Conservation (phyloP, 2,113 vertebrate species). For the Zingel zingel region DNA sequence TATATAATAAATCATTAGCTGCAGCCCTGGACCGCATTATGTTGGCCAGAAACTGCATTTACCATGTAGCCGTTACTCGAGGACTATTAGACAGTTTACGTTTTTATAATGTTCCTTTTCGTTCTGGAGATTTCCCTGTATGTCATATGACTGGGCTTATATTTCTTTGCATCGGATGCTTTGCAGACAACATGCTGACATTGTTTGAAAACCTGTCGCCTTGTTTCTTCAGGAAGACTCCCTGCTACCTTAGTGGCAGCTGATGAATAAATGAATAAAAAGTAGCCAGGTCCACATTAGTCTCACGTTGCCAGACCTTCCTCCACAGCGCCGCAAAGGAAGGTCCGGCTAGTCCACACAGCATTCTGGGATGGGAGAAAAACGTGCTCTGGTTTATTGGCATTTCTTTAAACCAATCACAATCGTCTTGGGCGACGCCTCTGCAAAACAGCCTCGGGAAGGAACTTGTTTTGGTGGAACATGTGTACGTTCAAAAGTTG, state of each 20-base stretch:
- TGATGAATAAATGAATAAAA: too few species aligned
- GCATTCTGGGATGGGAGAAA: too few species aligned
- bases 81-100: background rate
- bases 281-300: background rate
- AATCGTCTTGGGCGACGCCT: too few species aligned
- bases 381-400: too few species aligned
- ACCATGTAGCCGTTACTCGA: background rate
- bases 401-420: too few species aligned
- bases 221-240: background rate
- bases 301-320: too few species aligned
- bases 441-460: too few species aligned
- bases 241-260: too few species aligned
- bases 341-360: too few species aligned
- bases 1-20: background rate
- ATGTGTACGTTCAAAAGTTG: too few species aligned
- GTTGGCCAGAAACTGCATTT: background rate
- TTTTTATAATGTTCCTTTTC: background rate
- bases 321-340: too few species aligned
- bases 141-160: background rate
- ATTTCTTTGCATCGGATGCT: background rate
- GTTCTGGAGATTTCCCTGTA: background rate
- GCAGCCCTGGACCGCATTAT: background rate
- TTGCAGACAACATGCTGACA: constrained; percentile 1
- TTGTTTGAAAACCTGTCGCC: background rate
- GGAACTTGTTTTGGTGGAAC: too few species aligned